Conservation (phyloP, 2,888 invertebrate genomes). For the Halictus quadricinctus region DNA sequence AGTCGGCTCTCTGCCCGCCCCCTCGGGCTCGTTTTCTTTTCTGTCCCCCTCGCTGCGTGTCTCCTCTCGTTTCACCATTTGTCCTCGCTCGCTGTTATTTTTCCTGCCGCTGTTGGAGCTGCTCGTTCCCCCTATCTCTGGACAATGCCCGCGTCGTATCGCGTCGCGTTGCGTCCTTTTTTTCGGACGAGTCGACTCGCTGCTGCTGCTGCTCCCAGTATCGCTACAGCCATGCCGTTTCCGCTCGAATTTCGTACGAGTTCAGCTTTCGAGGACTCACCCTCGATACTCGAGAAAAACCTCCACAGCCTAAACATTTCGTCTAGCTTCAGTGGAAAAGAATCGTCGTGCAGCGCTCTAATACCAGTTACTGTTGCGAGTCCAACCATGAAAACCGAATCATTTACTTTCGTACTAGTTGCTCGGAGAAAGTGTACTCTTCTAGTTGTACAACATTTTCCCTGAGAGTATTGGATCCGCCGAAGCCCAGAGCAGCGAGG, state of each 20-base stretch:
- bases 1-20: slow-evolving; percentile 4
- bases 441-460: not conserved
- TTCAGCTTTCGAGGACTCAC: not conserved
- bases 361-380: not conserved
- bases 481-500: not conserved
- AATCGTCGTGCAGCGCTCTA: not conserved
- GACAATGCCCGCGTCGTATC: slow-evolving; percentile 23
- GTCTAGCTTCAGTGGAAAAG: not conserved
- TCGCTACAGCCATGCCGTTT: slow-evolving; percentile 38
- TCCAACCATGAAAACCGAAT: not conserved
- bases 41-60: slow-evolving; percentile 35
- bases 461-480: not conserved
- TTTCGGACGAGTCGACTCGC: slow-evolving; percentile 20
- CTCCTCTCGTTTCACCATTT: slow-evolving; percentile 59
- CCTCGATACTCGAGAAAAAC: not conserved
- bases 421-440: no score
- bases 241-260: slow-evolving; percentile 34
- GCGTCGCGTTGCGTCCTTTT: slow-evolving; percentile 24
- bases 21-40: slow-evolving; percentile 22
- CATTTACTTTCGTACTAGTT: not conserved
- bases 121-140: slow-evolving; percentile 29
- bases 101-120: slow-evolving; percentile 43
- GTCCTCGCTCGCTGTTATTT: slow-evolving; percentile 61
- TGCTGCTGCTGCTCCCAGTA: slow-evolving; percentile 4
- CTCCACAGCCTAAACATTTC: not conserved